A percentile compares a stretch with the other conserved stretches of the same genome.
phyloP scores from a whole-genome alignment of 2,888 invertebrate genomes.

The Girardia tigrina region DNA sequence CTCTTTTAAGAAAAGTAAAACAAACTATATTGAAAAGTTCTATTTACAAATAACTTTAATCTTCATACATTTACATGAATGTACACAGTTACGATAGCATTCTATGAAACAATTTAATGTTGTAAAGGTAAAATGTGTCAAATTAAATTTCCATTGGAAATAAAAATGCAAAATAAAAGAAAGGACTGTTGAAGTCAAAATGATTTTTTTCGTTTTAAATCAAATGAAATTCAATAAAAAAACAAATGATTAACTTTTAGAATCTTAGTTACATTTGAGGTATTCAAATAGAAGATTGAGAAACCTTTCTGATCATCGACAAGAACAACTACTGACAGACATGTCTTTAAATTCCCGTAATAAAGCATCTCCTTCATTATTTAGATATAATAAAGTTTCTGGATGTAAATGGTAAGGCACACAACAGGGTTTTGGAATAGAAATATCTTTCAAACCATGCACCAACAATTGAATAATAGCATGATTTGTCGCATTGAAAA shows the following conservation, averaged over 20 bases:
- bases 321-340: slow-evolving; percentile 93
- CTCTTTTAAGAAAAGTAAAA: too few relatives aligned
- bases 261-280: slow-evolving; percentile 17
- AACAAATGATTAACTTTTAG: slow-evolving; percentile 1
- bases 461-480: slow-evolving; percentile 93
- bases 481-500: slow-evolving; percentile 90
- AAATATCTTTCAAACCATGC: slow-evolving; percentile 74
- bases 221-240: slow-evolving; percentile 14
- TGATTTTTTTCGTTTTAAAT: not conserved
- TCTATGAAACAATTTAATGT: not conserved
- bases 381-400: slow-evolving; percentile 88
- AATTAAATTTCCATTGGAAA: slow-evolving; percentile 1
- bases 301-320: slow-evolving; percentile 59
- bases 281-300: not conserved
- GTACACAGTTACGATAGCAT: not conserved
- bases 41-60: slow-evolving; percentile 23
- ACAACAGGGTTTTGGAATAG: slow-evolving; percentile 88
- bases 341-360: slow-evolving; percentile 97
- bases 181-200: not conserved
- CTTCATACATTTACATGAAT: slow-evolving; percentile 14
- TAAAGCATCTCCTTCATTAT: slow-evolving; percentile 81
- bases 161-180: not conserved
- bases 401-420: slow-evolving; percentile 82
- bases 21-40: slow-evolving; percentile 9
- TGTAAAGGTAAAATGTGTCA: not conserved